phyloP scores from a whole-genome alignment of 1,140 invertebrate species.

The Pachypsylla venusta region DNA sequence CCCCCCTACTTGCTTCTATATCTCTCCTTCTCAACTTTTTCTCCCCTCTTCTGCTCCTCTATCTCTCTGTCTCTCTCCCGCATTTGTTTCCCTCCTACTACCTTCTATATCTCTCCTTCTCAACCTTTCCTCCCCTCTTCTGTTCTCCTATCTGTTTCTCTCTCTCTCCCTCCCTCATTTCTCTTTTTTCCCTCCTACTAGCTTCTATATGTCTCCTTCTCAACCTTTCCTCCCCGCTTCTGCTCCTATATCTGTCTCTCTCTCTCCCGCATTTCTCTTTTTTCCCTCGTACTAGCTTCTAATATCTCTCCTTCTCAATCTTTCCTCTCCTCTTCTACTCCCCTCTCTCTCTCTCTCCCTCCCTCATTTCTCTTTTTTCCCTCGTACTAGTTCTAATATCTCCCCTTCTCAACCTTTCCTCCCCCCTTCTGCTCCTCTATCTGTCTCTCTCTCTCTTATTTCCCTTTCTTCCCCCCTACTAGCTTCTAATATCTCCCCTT shows the following conservation, averaged over 20 bases:
- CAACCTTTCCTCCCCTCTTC: neutral
- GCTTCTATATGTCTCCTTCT: neutral
- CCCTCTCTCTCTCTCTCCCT: slow-evolving; percentile 11
- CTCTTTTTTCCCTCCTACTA: neutral
- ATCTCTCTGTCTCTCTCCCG: neutral
- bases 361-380: slow-evolving; percentile 5
- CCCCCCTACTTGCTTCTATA: neutral
- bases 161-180: neutral
- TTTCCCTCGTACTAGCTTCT: slow-evolving; percentile 13
- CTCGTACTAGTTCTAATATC: neutral
- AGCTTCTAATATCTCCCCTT: slow-evolving; percentile 12
- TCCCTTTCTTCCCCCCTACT: slow-evolving; percentile 11
- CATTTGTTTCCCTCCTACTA: neutral
- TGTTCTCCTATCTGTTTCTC: neutral
- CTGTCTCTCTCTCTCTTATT: neutral
- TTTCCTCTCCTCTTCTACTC: slow-evolving; percentile 13
- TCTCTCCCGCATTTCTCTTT: neutral
- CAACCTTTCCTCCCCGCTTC: neutral
- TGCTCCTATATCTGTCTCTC: neutral
- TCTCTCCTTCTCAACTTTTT: neutral
- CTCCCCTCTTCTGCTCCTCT: neutral
- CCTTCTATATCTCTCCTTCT: neutral
- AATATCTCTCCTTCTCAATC: slow-evolving; percentile 15
- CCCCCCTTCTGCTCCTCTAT: neutral
- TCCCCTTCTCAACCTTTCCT: neutral